Conservation (phyloP, 1,140 invertebrate species). For the Limonius californicus region DNA sequence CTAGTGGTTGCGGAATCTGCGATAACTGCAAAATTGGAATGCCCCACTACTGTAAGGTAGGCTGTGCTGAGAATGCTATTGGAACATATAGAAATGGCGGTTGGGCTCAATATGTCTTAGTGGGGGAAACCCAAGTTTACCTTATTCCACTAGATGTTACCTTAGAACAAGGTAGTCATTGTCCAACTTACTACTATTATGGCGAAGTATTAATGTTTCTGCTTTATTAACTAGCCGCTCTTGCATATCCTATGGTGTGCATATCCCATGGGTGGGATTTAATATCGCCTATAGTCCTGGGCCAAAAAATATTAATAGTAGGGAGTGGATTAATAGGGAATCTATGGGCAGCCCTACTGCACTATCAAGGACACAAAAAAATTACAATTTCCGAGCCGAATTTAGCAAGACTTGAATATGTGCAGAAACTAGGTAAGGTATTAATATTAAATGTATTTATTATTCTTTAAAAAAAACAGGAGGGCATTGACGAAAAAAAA, state of each 20-base stretch:
- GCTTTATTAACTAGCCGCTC: too few species aligned
- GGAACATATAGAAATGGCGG: slow-evolving; percentile 62
- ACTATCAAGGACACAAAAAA: slow-evolving; percentile 58
- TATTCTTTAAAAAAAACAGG: too few species aligned
- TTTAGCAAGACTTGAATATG: slow-evolving; percentile 49
- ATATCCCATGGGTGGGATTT: not conserved
- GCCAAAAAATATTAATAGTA: slow-evolving; percentile 54
- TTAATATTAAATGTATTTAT: not conserved
- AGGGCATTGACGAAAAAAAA: too few species aligned
- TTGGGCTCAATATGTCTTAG: slow-evolving; percentile 58
- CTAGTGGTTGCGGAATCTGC: slow-evolving; percentile 55
- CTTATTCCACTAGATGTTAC: slow-evolving; percentile 49
- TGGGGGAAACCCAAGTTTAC: slow-evolving; percentile 57
- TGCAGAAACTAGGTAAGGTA: slow-evolving; percentile 52
- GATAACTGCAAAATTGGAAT: slow-evolving; percentile 53
- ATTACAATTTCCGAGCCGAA: slow-evolving; percentile 60
- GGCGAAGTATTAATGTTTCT: too few species aligned
- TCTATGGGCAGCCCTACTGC: slow-evolving; percentile 57
- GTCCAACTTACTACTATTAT: not conserved
- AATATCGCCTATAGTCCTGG: slow-evolving; percentile 39
- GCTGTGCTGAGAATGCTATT: slow-evolving; percentile 56
- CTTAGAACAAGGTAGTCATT: slow-evolving; percentile 49
- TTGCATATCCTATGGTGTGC: not conserved
- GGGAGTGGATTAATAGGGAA: slow-evolving; percentile 66
- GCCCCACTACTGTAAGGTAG: slow-evolving; percentile 56